phyloP scores from a whole-genome alignment of 1,140 invertebrate species.

The Cherax quadricarinatus region DNA sequence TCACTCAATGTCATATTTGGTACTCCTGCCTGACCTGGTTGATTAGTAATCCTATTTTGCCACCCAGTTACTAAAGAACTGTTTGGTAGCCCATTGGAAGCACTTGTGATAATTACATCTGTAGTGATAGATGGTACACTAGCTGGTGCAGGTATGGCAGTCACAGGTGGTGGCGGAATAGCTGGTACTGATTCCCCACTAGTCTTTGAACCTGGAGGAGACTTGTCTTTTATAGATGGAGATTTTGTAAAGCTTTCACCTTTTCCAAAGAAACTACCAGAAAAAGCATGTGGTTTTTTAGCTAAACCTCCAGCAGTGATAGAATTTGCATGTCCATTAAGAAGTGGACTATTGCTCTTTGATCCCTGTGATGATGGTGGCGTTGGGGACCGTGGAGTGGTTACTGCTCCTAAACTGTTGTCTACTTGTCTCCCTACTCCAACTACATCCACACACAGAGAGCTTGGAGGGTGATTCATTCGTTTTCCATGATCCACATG shows the following conservation, averaged over 20 bases:
- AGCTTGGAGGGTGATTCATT: slow-evolving; percentile 30
- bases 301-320: slow-evolving; percentile 14
- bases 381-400: slow-evolving; percentile 54
- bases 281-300: slow-evolving; percentile 16
- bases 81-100: slow-evolving; percentile 24
- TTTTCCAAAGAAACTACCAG: slow-evolving; percentile 57
- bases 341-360: slow-evolving; percentile 72
- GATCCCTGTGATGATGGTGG: slow-evolving; percentile 70
- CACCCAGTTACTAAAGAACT: background rate
- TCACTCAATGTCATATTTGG: background rate
- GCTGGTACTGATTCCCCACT: slow-evolving; percentile 4
- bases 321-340: slow-evolving; percentile 71
- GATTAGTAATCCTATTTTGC: background rate
- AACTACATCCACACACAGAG: slow-evolving; percentile 39
- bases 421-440: slow-evolving; percentile 19
- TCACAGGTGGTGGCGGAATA: slow-evolving; percentile 34
- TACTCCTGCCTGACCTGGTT: background rate
- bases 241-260: slow-evolving; percentile 65
- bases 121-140: slow-evolving; percentile 1
- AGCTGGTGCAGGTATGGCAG: slow-evolving; percentile 1
- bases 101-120: background rate
- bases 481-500: slow-evolving; percentile 36
- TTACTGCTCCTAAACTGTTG: background rate
- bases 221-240: slow-evolving; percentile 60
- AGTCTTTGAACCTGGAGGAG: slow-evolving; percentile 23